Percentiles rank a stretch among this genome's conserved stretches.
Conservation (phyloP, 2,797 vertebrate genomes). For the Helicolenus hilgendorfi region DNA sequence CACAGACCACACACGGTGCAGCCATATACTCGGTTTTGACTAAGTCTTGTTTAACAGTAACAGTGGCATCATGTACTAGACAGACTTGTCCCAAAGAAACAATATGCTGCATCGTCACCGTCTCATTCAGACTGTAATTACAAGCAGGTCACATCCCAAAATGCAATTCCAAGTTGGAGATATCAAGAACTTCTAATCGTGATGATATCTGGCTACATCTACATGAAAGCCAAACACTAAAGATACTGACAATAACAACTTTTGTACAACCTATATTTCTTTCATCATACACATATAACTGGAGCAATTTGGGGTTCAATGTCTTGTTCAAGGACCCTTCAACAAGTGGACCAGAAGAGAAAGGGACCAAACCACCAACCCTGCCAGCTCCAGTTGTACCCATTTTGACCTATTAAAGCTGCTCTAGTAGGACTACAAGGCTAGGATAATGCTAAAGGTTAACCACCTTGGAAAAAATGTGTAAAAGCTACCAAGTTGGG, state of each 20-base stretch:
- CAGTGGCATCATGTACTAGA: background rate
- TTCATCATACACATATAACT: background rate
- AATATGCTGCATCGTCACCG: background rate
- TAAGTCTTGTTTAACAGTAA: background rate
- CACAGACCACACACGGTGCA: background rate
- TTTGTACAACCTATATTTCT: background rate
- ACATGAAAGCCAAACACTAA: background rate
- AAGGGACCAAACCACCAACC: background rate
- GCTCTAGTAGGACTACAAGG: background rate
- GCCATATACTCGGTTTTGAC: background rate
- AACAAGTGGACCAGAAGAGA: background rate
- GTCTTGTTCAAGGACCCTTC: background rate
- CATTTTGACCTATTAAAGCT: background rate
- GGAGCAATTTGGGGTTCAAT: background rate
- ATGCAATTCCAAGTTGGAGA: no score
- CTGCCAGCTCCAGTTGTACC: background rate
- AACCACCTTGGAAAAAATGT: no score
- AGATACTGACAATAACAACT: background rate
- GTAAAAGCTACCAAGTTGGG: background rate
- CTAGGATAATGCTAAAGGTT: no score
- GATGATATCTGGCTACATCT: background rate
- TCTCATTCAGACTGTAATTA: no score
- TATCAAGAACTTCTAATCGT: no score
- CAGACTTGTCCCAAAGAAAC: constrained; percentile 1
- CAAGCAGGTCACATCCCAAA: no score